Percentiles rank a stretch among this genome's conserved stretches.
These are phyloP conservation scores for Bombus breviceps DNA, from an alignment of 1,140 invertebrate genomes.

Conservation along the genomic window DNA sequence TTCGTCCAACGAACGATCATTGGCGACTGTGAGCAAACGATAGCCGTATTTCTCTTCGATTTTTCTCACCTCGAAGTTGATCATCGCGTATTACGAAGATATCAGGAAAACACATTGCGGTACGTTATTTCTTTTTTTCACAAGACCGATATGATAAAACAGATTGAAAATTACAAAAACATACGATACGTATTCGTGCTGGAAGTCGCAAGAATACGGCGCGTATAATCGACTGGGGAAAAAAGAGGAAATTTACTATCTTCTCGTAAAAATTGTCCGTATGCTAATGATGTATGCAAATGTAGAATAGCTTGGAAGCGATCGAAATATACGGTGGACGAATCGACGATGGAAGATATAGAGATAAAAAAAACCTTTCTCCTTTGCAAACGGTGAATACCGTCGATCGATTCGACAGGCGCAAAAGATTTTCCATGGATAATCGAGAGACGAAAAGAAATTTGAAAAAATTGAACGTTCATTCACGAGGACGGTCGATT, in stretches of 20 bases:
- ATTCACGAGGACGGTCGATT: slow-evolving; percentile 8
- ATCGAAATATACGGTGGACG: not conserved
- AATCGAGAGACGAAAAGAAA: not conserved
- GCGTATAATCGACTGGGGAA: not conserved
- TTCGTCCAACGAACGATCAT: not conserved
- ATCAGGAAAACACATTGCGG: too few relatives aligned
- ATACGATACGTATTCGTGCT: not conserved
- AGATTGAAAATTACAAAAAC: not conserved
- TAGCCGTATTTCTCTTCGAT: not conserved
- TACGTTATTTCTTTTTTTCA: too few relatives aligned
- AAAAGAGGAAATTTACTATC: not conserved
- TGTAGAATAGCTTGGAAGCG: too few relatives aligned
- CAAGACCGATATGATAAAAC: too few relatives aligned
- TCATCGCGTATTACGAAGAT: not conserved
- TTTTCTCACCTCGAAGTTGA: not conserved
- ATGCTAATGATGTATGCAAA: not conserved
- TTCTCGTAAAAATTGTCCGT: not conserved
- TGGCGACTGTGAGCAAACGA: not conserved
- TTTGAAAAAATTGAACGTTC: not conserved
- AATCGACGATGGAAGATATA: not conserved
- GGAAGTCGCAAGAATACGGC: not conserved
- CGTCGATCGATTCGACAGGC: not conserved
- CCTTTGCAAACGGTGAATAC: too few relatives aligned
- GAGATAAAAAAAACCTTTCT: not conserved
- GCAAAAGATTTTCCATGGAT: not conserved